Evolutionary conservation across 2,797 vertebrate species (phyloP), one percentile per base, ranked within the genome.

Genomic region (Pachyuromys duprasi): DNA sequence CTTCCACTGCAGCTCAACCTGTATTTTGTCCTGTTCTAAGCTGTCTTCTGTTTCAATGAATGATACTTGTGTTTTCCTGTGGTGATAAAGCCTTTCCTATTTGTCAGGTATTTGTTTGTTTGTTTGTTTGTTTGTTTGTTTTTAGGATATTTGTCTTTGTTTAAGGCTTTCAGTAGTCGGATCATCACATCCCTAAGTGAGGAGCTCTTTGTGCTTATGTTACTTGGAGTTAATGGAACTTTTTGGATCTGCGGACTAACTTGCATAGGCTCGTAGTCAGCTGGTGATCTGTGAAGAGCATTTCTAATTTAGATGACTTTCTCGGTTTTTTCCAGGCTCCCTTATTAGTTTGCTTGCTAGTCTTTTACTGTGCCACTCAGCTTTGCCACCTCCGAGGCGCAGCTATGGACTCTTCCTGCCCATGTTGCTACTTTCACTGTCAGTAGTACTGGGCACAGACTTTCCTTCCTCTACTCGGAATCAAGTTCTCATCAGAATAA

Each of bases 291-390:
- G 5, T 79, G 13, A 33, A 74, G 11, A 90, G 4, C 5, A 39
- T 14, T 62, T 39, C 49, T 74, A 67, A 65, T 53, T 31, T 36
- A 45, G 55, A 13, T 5, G 33, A 42, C 7, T 53, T 33, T 57
- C 83, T 70, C 84, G 65, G 65, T 72, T 45, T 45, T 24, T 15
- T 22, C 57, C 31, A 36, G 36, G 18, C 67, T 3, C 62, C 8
- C 28, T 8, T 89, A 12, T 72, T 91, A 63, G 55, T 69, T 87
- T 87, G 78, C n/a, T 95, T 82, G 45, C n/a, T 83, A 42, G 24
- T 42, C 26, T 22, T 22, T n/a, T 28, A 5, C 78, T 83, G 45
- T 53, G 15, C 17, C 62, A 55, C 22, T 63, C 28, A 60, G 4
- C 22, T 79, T 14, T 67, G 45, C 33, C 70, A 42, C 24, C 24